phyloP scores from a whole-genome alignment of 2,888 invertebrate genomes.

The Salpingus planirostris region DNA sequence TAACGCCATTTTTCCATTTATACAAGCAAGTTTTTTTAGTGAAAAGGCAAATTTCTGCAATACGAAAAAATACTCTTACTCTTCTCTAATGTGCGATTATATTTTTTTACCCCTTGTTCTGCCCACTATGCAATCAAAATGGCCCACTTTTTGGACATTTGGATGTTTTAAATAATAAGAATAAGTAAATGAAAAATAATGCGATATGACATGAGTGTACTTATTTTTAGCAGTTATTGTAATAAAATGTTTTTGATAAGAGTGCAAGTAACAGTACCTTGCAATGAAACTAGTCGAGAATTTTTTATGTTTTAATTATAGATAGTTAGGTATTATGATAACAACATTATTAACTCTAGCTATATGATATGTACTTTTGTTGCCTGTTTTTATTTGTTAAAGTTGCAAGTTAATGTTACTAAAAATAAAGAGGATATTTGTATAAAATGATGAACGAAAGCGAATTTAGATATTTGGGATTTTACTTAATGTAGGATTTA shows the following conservation, averaged over 20 bases:
- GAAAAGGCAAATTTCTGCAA: too few species aligned
- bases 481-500: conserved; percentile 10
- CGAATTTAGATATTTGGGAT: conserved; percentile 17
- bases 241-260: conserved; percentile 1
- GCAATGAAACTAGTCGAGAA: too few species aligned
- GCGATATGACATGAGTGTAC: conserved; percentile 8
- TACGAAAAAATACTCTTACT: conserved; percentile 1
- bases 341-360: too few species aligned
- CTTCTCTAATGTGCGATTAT: conserved; percentile 11
- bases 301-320: conserved; percentile 12
- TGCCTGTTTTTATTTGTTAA: conserved; percentile 22
- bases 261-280: conserved; percentile 21
- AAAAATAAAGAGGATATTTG: conserved; percentile 23
- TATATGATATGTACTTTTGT: conserved; percentile 21
- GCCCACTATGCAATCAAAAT: too few species aligned
- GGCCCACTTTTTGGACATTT: too few species aligned
- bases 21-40: background rate
- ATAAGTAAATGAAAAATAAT: conserved; percentile 1
- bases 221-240: conserved; percentile 9
- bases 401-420: conserved; percentile 27
- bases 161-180: background rate
- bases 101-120: conserved; percentile 6
- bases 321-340: too few species aligned
- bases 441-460: conserved; percentile 29
- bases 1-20: background rate